phyloP scores from a whole-genome alignment of 2,797 vertebrate species.

The Coccyzus lansbergi region DNA sequence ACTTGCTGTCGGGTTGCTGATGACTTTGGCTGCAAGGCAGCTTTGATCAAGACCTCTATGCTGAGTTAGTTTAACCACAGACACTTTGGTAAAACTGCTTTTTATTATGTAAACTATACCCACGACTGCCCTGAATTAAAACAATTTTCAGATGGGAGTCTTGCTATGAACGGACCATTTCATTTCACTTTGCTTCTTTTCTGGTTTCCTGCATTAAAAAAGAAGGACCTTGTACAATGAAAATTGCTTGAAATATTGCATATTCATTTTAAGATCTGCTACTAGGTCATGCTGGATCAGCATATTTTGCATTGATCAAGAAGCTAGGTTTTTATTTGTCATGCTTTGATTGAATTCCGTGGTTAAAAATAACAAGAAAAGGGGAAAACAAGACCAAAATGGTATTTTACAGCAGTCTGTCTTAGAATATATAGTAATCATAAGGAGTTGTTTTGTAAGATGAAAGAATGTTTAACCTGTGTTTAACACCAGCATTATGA shows the following conservation, averaged over 20 bases:
- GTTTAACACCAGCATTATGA: not conserved
- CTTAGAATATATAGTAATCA: slow-evolving; percentile 36
- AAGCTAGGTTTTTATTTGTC: slow-evolving; percentile 50
- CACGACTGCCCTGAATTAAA: slow-evolving; percentile 60
- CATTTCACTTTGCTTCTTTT: slow-evolving; percentile 61
- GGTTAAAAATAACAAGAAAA: slow-evolving; percentile 39
- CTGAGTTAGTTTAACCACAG: slow-evolving; percentile 68
- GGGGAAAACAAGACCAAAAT: slow-evolving; percentile 28
- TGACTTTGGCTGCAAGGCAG: slow-evolving; percentile 75
- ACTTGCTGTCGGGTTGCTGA: slow-evolving; percentile 73
- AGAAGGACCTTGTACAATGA: not conserved
- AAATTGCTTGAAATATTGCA: slow-evolving; percentile 66
- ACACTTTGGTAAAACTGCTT: slow-evolving; percentile 77
- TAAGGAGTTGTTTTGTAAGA: slow-evolving; percentile 39
- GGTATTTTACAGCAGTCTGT: slow-evolving; percentile 6
- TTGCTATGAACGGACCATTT: slow-evolving; percentile 66
- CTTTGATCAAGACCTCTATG: slow-evolving; percentile 80
- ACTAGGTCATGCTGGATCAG: slow-evolving; percentile 42
- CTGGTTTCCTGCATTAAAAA: slow-evolving; percentile 36
- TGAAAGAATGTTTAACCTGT: slow-evolving; percentile 23
- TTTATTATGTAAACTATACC: slow-evolving; percentile 69
- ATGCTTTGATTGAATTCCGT: slow-evolving; percentile 48
- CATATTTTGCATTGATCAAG: slow-evolving; percentile 62
- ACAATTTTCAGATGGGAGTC: slow-evolving; percentile 72
- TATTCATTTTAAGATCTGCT: slow-evolving; percentile 56